Evolutionary conservation across 2,888 invertebrate species (phyloP).

Genomic region (Arctia plantaginis): DNA sequence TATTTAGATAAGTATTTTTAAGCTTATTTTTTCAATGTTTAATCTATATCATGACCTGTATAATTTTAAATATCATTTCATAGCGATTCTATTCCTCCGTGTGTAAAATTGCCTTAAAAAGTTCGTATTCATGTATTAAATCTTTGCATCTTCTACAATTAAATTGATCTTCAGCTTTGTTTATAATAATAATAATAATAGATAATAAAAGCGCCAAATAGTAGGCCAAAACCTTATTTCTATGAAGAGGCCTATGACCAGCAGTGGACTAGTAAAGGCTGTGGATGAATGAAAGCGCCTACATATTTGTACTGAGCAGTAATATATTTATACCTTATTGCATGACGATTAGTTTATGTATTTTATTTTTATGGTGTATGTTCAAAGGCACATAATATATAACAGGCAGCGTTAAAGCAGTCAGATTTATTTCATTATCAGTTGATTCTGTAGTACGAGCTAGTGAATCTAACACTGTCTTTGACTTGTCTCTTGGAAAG

Average conservation of each 20-base stretch:
- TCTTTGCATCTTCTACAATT: no score
- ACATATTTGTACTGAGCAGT: not conserved
- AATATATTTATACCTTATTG: not conserved
- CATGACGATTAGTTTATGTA: not conserved
- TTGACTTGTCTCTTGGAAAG: constrained; percentile 49
- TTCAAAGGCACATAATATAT: not conserved
- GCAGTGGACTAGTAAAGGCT: not conserved
- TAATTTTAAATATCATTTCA: no score
- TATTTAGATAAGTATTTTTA: no score
- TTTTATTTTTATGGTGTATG: not conserved
- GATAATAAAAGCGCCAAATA: no score
- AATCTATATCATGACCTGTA: no score
- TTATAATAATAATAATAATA: no score
- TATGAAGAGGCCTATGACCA: not conserved
- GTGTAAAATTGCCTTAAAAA: no score
- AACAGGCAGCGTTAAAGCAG: not conserved
- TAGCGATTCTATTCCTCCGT: no score
- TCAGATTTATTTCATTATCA: constrained; percentile 2
- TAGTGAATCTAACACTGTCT: constrained; percentile 24
- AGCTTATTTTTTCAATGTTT: no score
- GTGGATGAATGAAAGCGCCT: not conserved
- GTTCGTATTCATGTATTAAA: no score
- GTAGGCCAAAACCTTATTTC: no score
- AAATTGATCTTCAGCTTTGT: no score
- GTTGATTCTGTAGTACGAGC: constrained; percentile 15